These are phyloP conservation scores for Euplexia lucipara DNA, from an alignment of 2,888 invertebrate species.

Conservation along the genomic window DNA sequence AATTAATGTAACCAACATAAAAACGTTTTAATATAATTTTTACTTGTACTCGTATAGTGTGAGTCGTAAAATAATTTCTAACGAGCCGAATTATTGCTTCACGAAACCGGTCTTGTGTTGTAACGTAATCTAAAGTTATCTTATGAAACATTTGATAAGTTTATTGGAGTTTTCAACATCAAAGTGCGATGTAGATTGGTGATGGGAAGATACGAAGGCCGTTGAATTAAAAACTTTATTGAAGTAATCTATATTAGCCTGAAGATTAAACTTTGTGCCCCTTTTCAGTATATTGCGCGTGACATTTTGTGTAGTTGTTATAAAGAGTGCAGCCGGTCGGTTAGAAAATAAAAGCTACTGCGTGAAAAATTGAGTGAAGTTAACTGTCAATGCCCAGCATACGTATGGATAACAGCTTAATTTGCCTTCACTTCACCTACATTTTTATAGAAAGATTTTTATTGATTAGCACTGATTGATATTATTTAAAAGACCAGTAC, in stretches of 20 bases:
- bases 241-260: background rate
- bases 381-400: too few species aligned
- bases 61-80: constrained; percentile 51
- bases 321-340: too few species aligned
- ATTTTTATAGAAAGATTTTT: too few species aligned
- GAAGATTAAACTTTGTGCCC: too few species aligned
- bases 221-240: background rate
- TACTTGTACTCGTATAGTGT: constrained; percentile 14
- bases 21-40: constrained; percentile 41
- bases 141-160: constrained; percentile 42
- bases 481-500: too few species aligned
- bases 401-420: too few species aligned
- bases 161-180: constrained; percentile 37
- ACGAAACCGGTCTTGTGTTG: constrained; percentile 33
- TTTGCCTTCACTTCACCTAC: too few species aligned
- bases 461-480: too few species aligned
- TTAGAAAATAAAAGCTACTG: too few species aligned
- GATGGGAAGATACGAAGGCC: background rate
- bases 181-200: constrained; percentile 17
- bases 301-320: too few species aligned
- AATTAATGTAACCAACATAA: constrained; percentile 46
- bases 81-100: constrained; percentile 45
- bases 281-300: too few species aligned
- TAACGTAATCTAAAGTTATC: constrained; percentile 37
- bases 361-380: too few species aligned